Conservation (phyloP, 2,888 invertebrate genomes). For the Yponomeuta sedellus region DNA sequence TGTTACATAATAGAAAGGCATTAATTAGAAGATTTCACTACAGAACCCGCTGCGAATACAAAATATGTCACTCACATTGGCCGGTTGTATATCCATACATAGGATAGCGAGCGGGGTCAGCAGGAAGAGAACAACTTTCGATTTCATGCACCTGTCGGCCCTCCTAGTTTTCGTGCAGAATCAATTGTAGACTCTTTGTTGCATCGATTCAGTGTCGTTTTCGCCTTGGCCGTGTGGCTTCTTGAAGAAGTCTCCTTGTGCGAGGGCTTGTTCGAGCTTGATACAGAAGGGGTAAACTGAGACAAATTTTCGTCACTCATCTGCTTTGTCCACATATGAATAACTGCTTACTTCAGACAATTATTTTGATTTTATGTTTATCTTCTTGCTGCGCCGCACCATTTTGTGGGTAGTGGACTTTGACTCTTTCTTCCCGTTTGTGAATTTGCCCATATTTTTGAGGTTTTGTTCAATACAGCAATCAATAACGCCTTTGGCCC, state of each 20-base stretch:
- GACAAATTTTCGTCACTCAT: no score
- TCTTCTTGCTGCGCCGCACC: no score
- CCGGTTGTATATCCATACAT: neutral
- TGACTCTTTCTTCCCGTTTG: no score
- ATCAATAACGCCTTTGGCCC: no score
- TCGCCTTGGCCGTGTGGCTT: neutral
- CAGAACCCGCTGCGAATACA: neutral
- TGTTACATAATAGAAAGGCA: neutral
- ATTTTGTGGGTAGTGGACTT: no score
- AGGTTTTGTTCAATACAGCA: no score
- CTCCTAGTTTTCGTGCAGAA: slow-evolving; percentile 46
- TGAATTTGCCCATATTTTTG: no score
- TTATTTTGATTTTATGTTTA: no score
- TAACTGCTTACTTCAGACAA: no score
- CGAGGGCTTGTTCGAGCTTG: neutral
- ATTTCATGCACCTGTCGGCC: slow-evolving; percentile 73
- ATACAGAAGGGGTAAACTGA: neutral
- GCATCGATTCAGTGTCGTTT: slow-evolving; percentile 10
- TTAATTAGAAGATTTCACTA: neutral
- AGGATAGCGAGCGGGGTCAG: slow-evolving; percentile 16
- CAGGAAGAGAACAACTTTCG: slow-evolving; percentile 76
- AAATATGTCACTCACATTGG: neutral
- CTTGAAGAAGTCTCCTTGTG: neutral
- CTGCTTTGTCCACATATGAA: no score
- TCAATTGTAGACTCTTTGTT: slow-evolving; percentile 30